Percentiles rank a stretch among this genome's conserved stretches.
Evolutionary conservation across 2,888 invertebrate genomes (phyloP).

Genomic region (Eupithecia centaureata): DNA sequence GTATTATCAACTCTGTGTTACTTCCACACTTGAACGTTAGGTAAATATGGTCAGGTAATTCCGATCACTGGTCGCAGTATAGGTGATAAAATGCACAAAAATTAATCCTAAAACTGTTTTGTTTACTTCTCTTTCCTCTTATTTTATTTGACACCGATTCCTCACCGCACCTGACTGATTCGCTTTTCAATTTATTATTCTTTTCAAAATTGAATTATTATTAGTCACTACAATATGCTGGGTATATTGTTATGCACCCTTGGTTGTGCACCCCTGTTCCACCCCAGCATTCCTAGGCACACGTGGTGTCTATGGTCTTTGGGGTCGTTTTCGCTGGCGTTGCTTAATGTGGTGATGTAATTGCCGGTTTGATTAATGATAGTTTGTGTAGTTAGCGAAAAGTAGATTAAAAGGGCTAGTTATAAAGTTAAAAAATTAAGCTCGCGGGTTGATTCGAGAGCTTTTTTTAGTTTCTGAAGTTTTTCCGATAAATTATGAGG

Average conservation of each 20-base stretch:
- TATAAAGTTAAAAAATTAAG: not conserved
- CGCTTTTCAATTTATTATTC: constrained; percentile 48
- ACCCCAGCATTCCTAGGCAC: constrained; percentile 66
- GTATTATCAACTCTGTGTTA: too few relatives aligned
- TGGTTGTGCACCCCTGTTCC: constrained; percentile 43
- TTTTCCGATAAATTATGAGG: not conserved
- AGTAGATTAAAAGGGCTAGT: not conserved
- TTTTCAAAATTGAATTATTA: constrained; percentile 66
- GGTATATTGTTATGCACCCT: constrained; percentile 61
- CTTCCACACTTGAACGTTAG: too few relatives aligned
- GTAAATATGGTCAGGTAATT: too few relatives aligned
- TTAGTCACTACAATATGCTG: constrained; percentile 59
- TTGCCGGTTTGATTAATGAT: constrained; percentile 43
- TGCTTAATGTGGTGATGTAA: constrained; percentile 42
- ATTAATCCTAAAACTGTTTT: not conserved
- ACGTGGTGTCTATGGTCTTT: constrained; percentile 60
- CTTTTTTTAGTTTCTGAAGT: not conserved
- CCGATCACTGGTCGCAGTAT: too few relatives aligned
- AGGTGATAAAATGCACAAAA: too few relatives aligned
- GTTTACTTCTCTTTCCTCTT: not conserved
- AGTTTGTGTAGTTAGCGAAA: not conserved
- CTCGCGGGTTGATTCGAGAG: not conserved
- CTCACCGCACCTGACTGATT: constrained; percentile 45
- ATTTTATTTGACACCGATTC: not conserved
- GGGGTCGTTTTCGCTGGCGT: constrained; percentile 40